phyloP scores from a whole-genome alignment of 2,113 vertebrate genomes.

The Cephalopholis sonnerati region DNA sequence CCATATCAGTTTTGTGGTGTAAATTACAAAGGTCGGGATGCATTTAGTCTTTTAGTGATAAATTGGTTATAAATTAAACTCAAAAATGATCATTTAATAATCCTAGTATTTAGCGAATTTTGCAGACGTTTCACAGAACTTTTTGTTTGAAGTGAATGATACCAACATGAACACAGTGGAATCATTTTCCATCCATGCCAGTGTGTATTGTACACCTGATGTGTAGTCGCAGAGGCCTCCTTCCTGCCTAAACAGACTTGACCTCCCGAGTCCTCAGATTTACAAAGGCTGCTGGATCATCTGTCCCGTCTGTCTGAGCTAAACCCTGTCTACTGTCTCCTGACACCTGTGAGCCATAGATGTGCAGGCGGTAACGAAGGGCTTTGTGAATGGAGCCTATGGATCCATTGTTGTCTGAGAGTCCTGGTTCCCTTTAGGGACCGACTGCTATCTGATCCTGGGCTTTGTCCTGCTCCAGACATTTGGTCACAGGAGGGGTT shows the following conservation, averaged over 20 bases:
- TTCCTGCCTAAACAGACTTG: slow-evolving; percentile 23
- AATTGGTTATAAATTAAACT: not conserved
- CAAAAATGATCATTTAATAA: too few relatives aligned
- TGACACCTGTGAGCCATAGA: slow-evolving; percentile 39
- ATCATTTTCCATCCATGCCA: not conserved
- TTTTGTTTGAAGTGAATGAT: not conserved
- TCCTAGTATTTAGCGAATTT: too few relatives aligned
- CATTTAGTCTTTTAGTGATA: not conserved
- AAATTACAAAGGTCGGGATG: not conserved
- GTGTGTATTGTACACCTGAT: not conserved
- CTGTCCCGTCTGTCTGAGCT: slow-evolving; percentile 27
- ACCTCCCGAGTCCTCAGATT: slow-evolving; percentile 1
- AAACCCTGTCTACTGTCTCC: slow-evolving; percentile 8
- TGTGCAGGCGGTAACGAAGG: slow-evolving; percentile 20
- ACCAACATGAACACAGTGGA: not conserved
- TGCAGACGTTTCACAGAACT: not conserved
- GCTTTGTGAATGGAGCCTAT: slow-evolving; percentile 40
- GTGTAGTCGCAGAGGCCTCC: slow-evolving; percentile 17
- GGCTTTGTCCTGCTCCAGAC: slow-evolving; percentile 52
- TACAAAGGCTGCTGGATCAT: slow-evolving; percentile 50
- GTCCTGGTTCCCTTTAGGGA: slow-evolving; percentile 4
- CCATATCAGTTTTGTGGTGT: not conserved
- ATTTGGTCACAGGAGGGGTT: slow-evolving; percentile 1
- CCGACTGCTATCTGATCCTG: slow-evolving; percentile 47
- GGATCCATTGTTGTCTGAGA: slow-evolving; percentile 31